Evolutionary conservation across 2,888 invertebrate species (phyloP).

Genomic region (Itoplectis maculator): DNA sequence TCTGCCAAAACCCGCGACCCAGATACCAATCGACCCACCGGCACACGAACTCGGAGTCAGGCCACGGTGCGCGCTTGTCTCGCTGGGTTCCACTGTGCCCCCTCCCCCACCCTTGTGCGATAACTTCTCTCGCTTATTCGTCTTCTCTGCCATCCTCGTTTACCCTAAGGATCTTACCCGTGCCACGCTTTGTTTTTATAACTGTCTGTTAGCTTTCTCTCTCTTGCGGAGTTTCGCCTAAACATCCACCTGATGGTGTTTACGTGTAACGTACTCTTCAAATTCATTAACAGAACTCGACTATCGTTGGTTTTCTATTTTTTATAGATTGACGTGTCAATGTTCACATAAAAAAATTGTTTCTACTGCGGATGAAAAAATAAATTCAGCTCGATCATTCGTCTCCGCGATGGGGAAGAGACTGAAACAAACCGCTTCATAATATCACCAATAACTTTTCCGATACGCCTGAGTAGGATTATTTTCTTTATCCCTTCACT

Average conservation of each 20-base stretch:
- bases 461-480: neutral
- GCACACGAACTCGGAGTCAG: constrained; percentile 69
- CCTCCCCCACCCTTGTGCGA: constrained; percentile 47
- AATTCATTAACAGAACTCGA: too few relatives aligned
- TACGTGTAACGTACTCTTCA: too few relatives aligned
- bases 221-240: neutral
- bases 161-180: constrained; percentile 31
- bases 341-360: too few relatives aligned
- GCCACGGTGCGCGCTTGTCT: constrained; percentile 48
- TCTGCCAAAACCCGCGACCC: constrained; percentile 85
- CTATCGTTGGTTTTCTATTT: too few relatives aligned
- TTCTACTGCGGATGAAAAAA: too few relatives aligned
- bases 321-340: too few relatives aligned
- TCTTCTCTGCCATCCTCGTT: constrained; percentile 45
- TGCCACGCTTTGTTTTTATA: neutral
- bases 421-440: neutral
- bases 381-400: too few relatives aligned
- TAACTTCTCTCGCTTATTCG: constrained; percentile 45
- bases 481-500: neutral
- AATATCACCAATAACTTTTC: neutral
- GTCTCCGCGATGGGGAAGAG: too few relatives aligned
- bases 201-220: neutral
- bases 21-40: constrained; percentile 84
- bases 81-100: constrained; percentile 40
- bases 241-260: neutral